Percentiles rank a stretch among this genome's conserved stretches.
Evolutionary conservation across 2,113 vertebrate genomes (phyloP).

Genomic region (Rostratula benghalensis): DNA sequence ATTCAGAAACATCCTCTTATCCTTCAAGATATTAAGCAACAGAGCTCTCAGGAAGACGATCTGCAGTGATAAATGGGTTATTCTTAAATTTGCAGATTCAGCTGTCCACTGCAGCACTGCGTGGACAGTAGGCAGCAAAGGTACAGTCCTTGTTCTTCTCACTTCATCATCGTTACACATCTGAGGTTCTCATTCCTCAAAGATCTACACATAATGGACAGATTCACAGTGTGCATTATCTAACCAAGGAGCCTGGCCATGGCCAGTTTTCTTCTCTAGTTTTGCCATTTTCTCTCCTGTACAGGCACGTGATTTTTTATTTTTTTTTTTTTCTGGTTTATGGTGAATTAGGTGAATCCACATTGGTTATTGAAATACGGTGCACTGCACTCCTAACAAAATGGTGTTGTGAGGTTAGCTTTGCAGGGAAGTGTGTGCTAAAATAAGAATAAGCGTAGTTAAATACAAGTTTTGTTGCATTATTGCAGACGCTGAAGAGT

Average conservation of each 20-base stretch:
- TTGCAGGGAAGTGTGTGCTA: neutral
- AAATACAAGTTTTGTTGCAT: neutral
- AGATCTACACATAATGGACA: neutral
- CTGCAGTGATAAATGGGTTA: neutral
- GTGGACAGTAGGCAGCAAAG: neutral
- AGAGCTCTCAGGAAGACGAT: neutral
- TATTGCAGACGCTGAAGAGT: neutral
- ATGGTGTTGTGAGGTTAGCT: neutral
- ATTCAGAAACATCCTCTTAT: neutral
- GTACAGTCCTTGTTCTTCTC: neutral
- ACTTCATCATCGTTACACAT: neutral
- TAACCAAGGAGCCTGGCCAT: neutral
- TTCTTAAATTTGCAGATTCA: neutral
- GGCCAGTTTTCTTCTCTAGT: neutral
- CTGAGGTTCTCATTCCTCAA: neutral
- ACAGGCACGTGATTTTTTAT: neutral
- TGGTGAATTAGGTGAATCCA: neutral
- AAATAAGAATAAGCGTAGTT: neutral
- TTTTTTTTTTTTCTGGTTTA: neutral
- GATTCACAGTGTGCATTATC: neutral
- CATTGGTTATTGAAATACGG: neutral
- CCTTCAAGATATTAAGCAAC: neutral
- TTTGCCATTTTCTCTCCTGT: neutral
- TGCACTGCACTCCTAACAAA: neutral
- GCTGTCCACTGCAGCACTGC: neutral